Evolutionary conservation across 2,113 vertebrate species (phyloP), one percentile per base, ranked within the genome.

Genomic region (Camelus dromedarius): DNA sequence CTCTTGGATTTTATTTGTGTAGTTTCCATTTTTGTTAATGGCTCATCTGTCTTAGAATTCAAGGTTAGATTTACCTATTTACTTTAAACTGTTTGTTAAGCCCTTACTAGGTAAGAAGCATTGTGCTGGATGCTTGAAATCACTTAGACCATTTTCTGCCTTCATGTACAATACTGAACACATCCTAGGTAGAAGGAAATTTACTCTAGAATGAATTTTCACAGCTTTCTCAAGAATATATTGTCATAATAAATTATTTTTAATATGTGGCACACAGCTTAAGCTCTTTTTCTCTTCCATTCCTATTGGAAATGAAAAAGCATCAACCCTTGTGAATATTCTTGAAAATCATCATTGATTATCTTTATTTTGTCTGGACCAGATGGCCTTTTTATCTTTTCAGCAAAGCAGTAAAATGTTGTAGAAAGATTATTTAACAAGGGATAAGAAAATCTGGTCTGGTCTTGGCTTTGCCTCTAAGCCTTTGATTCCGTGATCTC

Each of bases 331-430:
- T 92, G 48, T 48, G 7, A 93, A 93, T 80, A 46, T 60, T 76
- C 52, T 90, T 66, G 2, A 64, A 96, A 97, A 81, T 84, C 80
- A 70, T 50, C 91, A 82, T 81, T 87, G 75, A 96, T 95, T 92
- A 91, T 54, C 20, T 93, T 89, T 89, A 84, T 92, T 95, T 96
- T 81, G 54, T 94, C 84, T 95, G 35, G 58, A 11, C 14, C 52
- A 76, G 84, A 86, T 92, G 22, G 58, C 56, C 88, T 60, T 91
- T 93, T 97, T 52, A 80, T 86, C 46, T 86, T 94, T 96, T 82
- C 18, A 70, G 58, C 12, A 46, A 97, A 95, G 26, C 20, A 85
- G 26, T 38, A 93, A 93, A 93, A 79, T 6, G 62, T 38, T 75
- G 18, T 56, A 76, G 32, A 80, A 88, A 97, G 76, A 86, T 52